phyloP scores from a whole-genome alignment of 2,888 invertebrate genomes.

The Lampropteryx suffumata region DNA sequence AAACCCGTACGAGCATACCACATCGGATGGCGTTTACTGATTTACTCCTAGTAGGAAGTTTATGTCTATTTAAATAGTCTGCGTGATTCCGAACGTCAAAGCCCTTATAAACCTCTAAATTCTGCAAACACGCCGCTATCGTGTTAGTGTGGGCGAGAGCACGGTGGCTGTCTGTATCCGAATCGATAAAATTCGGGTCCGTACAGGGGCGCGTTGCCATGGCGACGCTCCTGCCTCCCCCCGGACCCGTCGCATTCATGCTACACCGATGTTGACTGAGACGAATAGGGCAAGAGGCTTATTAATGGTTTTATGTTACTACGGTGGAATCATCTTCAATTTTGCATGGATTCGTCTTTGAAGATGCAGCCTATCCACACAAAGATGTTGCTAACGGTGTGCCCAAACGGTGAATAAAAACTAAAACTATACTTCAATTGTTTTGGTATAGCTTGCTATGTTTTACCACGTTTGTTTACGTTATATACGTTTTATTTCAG shows the following conservation, averaged over 20 bases:
- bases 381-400: too few species aligned
- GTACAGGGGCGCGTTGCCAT: slow-evolving; percentile 75
- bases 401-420: not conserved
- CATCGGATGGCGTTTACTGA: slow-evolving; percentile 39
- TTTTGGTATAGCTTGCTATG: not conserved
- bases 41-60: slow-evolving; percentile 17
- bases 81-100: slow-evolving; percentile 18
- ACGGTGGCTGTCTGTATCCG: slow-evolving; percentile 77
- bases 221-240: slow-evolving; percentile 64
- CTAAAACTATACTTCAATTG: not conserved
- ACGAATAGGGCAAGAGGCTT: slow-evolving; percentile 83
- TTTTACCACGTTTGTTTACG: not conserved
- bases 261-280: slow-evolving; percentile 81
- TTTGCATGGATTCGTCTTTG: slow-evolving; percentile 21
- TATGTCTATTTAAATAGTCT: slow-evolving; percentile 13
- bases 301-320: slow-evolving; percentile 81
- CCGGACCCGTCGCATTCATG: slow-evolving; percentile 57
- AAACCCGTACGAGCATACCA: slow-evolving; percentile 49
- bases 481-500: slow-evolving; percentile 36
- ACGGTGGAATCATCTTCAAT: slow-evolving; percentile 45
- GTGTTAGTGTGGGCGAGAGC: slow-evolving; percentile 69
- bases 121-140: slow-evolving; percentile 78
- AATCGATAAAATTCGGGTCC: slow-evolving; percentile 83
- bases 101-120: slow-evolving; percentile 75
- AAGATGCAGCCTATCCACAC: slow-evolving; percentile 4